phyloP scores from a whole-genome alignment of 2,888 invertebrate genomes.

The Zootermopsis nevadensis region DNA sequence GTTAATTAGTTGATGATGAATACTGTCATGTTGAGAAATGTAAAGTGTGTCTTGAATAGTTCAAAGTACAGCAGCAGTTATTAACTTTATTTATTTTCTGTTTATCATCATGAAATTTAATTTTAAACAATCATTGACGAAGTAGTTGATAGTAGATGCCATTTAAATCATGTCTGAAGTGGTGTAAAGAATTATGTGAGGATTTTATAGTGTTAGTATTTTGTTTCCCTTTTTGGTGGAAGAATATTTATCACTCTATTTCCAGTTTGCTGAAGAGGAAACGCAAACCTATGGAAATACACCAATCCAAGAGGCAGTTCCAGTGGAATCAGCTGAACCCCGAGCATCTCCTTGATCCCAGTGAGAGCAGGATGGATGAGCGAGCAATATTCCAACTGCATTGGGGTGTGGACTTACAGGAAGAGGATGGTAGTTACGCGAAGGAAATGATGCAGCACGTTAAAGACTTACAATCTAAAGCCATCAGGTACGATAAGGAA shows the following conservation, averaged over 20 bases:
- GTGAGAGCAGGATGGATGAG: constrained; percentile 56
- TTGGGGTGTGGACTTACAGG: constrained; percentile 64
- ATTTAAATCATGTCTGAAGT: too few relatives aligned
- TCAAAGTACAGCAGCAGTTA: too few relatives aligned
- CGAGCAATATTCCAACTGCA: constrained; percentile 66
- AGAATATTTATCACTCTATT: background rate
- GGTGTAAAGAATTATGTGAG: too few relatives aligned
- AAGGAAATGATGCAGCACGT: constrained; percentile 63
- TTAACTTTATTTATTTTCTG: too few relatives aligned
- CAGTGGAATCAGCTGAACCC: constrained; percentile 61
- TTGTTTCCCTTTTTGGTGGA: too few relatives aligned
- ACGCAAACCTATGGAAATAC: constrained; percentile 61
- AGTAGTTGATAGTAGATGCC: too few relatives aligned
- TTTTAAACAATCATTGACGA: too few relatives aligned
- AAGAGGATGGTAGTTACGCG: constrained; percentile 58
- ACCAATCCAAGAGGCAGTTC: constrained; percentile 56
- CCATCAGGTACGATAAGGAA: constrained; percentile 60
- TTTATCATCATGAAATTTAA: too few relatives aligned
- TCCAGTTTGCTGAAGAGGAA: constrained; percentile 63
- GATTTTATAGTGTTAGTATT: too few relatives aligned
- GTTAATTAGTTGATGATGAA: too few relatives aligned
- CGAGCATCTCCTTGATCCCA: constrained; percentile 61
- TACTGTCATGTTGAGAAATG: too few relatives aligned
- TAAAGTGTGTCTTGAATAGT: too few relatives aligned
- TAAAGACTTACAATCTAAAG: constrained; percentile 62